Evolutionary conservation across 2,888 invertebrate species (phyloP).

Genomic region (Leucophenga montana): DNA sequence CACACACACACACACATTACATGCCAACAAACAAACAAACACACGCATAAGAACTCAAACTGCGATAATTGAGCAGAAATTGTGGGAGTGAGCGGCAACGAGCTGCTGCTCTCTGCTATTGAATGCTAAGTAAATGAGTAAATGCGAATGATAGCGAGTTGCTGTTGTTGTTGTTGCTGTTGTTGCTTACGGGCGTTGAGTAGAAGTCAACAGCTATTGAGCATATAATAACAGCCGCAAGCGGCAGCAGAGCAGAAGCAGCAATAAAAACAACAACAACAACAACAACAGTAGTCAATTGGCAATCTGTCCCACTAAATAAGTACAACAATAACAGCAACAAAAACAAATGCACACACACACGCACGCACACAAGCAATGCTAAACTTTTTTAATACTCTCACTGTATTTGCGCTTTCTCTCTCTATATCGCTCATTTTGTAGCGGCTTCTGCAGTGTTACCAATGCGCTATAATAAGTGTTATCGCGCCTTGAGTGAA

Average conservation of each 20-base stretch:
- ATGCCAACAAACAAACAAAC: no score
- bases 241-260: neutral
- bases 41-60: neutral
- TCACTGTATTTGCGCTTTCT: neutral
- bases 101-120: neutral
- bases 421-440: neutral
- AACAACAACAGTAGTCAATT: conserved; percentile 19
- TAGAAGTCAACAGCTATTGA: conserved; percentile 13
- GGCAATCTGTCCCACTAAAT: conserved; percentile 17
- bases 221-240: neutral
- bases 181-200: neutral
- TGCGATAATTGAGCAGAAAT: neutral
- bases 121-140: neutral
- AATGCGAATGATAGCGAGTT: neutral
- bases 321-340: conserved; percentile 3
- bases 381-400: neutral
- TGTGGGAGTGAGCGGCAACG: neutral
- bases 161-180: no score
- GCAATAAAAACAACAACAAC: no score
- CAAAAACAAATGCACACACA: neutral
- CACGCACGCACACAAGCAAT: neutral
- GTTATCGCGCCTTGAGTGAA: neutral
- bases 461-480: conserved; percentile 3
- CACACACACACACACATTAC: conserved; percentile 4
- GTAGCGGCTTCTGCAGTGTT: neutral